Percentiles rank a stretch among this genome's conserved stretches.
These are phyloP conservation scores for Acronicta psi DNA, from an alignment of 2,888 invertebrate species.

Conservation along the genomic window DNA sequence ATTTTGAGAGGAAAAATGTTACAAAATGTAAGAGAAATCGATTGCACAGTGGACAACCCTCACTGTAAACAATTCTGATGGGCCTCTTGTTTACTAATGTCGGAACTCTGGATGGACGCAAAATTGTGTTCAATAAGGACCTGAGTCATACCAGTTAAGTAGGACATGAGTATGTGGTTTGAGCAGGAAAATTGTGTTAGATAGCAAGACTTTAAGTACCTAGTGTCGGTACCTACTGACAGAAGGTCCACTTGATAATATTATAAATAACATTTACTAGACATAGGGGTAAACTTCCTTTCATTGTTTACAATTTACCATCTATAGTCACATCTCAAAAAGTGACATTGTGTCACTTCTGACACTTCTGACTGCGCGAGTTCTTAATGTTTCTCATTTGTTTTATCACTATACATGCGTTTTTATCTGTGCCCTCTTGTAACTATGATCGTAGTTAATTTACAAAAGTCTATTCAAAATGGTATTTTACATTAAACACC, in stretches of 20 bases:
- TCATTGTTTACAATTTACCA: conserved; percentile 2
- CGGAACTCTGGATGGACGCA: conserved; percentile 12
- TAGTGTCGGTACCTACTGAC: not conserved
- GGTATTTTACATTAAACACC: conserved; percentile 3
- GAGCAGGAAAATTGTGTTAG: not conserved
- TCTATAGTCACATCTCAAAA: conserved; percentile 12
- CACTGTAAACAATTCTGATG: conserved; percentile 29
- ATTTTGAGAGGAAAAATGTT: not conserved
- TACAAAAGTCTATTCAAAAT: conserved; percentile 4
- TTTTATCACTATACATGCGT: conserved; percentile 59
- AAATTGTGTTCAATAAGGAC: conserved; percentile 8
- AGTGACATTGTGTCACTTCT: conserved; percentile 61
- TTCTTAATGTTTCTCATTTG: conserved; percentile 65
- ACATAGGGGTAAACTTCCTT: conserved; percentile 13
- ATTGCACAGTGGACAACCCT: conserved; percentile 13
- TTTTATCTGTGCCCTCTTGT: conserved; percentile 53
- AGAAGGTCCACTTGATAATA: not conserved
- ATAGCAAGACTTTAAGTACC: not conserved
- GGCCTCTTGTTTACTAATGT: conserved; percentile 30
- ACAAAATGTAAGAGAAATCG: not conserved
- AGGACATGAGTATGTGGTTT: not conserved
- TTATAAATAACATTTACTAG: not conserved
- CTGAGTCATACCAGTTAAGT: conserved; percentile 9
- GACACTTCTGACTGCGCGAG: conserved; percentile 40
- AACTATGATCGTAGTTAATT: conserved; percentile 21